phyloP scores from a whole-genome alignment of 2,888 invertebrate species.

The Eulithis testata region DNA sequence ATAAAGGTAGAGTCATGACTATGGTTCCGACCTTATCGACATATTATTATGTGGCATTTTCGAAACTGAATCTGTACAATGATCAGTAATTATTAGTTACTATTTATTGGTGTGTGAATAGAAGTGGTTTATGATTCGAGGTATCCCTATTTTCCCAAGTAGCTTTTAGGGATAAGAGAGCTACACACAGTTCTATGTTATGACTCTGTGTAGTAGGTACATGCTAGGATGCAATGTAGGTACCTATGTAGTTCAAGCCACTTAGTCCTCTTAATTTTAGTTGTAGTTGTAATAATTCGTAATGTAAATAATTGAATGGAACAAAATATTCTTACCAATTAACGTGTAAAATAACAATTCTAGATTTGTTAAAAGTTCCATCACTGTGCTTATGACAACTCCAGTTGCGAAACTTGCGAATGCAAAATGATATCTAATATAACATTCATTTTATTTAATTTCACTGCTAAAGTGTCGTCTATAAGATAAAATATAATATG shows the following conservation, averaged over 20 bases:
- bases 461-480: background rate
- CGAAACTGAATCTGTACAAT: slow-evolving; percentile 5
- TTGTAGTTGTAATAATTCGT: slow-evolving; percentile 21
- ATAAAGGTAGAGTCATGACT: background rate
- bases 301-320: slow-evolving; percentile 32
- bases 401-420: slow-evolving; percentile 25
- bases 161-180: slow-evolving; percentile 1
- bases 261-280: slow-evolving; percentile 7
- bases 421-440: slow-evolving; percentile 8
- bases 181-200: background rate
- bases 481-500: background rate
- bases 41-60: slow-evolving; percentile 1
- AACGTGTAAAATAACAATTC: slow-evolving; percentile 33
- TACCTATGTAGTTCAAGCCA: slow-evolving; percentile 7
- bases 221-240: background rate
- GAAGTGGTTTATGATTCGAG: background rate
- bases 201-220: background rate
- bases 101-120: slow-evolving; percentile 24
- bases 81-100: slow-evolving; percentile 8
- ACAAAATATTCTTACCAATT: slow-evolving; percentile 29
- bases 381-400: slow-evolving; percentile 27
- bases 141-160: background rate
- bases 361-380: slow-evolving; percentile 11
- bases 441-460: slow-evolving; percentile 4
- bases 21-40: background rate